Percentiles rank a stretch among this genome's conserved stretches.
Evolutionary conservation across 1,140 invertebrate genomes (phyloP).

Genomic region (Drosophila melanica): DNA sequence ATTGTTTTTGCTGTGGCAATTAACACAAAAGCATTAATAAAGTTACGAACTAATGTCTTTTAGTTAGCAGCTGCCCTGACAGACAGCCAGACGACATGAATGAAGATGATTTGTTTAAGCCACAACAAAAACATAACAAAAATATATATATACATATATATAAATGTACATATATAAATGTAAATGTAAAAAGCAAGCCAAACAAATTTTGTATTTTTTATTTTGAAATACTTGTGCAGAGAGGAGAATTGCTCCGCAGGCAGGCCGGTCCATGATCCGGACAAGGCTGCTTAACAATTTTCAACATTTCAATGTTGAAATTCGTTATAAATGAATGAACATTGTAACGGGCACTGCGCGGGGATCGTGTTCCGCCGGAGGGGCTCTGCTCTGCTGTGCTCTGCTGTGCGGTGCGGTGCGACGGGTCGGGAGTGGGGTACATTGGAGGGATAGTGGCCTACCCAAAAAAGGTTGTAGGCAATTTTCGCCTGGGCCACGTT

Average conservation of each 20-base stretch:
- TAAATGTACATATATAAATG: not conserved
- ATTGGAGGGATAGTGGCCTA: conserved; percentile 9
- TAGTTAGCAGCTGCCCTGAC: conserved; percentile 66
- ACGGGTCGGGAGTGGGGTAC: not conserved
- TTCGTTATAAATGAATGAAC: conserved; percentile 79
- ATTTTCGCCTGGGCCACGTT: conserved; percentile 36
- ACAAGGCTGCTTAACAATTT: conserved; percentile 58
- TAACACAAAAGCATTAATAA: conserved; percentile 81
- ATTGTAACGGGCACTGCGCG: conserved; percentile 59
- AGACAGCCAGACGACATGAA: conserved; percentile 77
- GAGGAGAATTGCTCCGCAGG: conserved; percentile 49
- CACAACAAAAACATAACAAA: not conserved
- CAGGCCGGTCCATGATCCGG: conserved; percentile 31
- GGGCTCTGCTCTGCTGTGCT: not conserved
- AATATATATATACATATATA: too few relatives aligned
- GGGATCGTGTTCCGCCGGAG: conserved; percentile 15
- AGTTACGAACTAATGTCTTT: conserved; percentile 79
- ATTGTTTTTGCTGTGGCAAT: conserved; percentile 62
- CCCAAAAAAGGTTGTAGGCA: conserved; percentile 50
- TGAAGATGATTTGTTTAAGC: conserved; percentile 56
- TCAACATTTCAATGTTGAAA: conserved; percentile 75
- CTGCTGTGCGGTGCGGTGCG: not conserved
- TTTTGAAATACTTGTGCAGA: not conserved
- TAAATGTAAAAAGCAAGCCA: conserved; percentile 1
- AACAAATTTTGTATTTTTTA: not conserved